Conservation (phyloP, 2,113 vertebrate genomes). For the Tyto alba region DNA sequence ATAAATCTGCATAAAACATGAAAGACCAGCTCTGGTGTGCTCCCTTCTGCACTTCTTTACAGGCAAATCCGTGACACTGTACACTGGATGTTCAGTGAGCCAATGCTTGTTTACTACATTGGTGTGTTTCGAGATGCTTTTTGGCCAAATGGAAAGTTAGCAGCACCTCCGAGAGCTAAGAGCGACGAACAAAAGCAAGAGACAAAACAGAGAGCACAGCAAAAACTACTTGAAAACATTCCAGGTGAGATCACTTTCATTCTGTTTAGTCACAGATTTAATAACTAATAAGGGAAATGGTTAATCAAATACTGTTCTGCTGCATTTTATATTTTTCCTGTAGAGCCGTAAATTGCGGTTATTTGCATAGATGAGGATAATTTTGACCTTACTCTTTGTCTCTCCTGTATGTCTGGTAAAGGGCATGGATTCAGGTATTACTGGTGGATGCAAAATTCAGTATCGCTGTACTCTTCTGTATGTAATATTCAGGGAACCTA, state of each 20-base stretch:
- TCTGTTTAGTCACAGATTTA: background rate
- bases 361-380: background rate
- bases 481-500: background rate
- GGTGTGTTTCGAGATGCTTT: conserved; percentile 90
- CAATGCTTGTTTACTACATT: conserved; percentile 95
- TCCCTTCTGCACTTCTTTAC: background rate
- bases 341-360: background rate
- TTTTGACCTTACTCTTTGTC: background rate
- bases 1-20: background rate
- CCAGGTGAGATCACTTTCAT: conserved; percentile 78
- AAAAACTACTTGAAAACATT: conserved; percentile 97
- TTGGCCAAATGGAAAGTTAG: conserved; percentile 91
- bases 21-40: background rate
- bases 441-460: background rate
- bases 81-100: conserved; percentile 96
- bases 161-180: conserved; percentile 74
- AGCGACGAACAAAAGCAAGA: conserved; percentile 80
- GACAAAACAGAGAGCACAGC: conserved; percentile 91
- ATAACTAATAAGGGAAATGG: background rate
- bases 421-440: background rate
- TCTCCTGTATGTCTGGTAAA: background rate
- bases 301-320: background rate
- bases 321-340: background rate
- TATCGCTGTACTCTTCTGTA: background rate
- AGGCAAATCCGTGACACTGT: conserved; percentile 98